Evolutionary conservation across 64 coral and sea anemone species (phyloP).

Genomic region (Stylophora pistillata): DNA sequence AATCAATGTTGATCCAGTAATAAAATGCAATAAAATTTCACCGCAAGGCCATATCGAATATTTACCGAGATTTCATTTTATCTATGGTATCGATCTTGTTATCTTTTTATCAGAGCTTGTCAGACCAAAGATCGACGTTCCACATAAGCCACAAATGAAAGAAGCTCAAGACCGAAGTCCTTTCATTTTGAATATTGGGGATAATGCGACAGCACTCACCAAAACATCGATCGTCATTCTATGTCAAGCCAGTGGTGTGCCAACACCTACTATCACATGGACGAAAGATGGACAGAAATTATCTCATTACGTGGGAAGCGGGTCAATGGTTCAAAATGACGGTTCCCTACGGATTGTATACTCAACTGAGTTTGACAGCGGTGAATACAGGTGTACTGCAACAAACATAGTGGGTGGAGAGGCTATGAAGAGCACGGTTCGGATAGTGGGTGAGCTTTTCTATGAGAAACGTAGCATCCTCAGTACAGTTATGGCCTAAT

Average conservation of each 20-base stretch:
- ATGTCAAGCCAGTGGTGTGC: slow-evolving; percentile 32
- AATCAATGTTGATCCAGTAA: background rate
- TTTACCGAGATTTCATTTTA: background rate
- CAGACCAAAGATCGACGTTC: slow-evolving; percentile 50
- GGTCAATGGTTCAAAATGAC: background rate
- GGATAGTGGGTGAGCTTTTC: slow-evolving; percentile 17
- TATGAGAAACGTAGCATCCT: background rate
- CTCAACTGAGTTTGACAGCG: slow-evolving; percentile 14
- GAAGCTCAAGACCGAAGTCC: slow-evolving; percentile 2
- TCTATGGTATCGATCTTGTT: background rate
- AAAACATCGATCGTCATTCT: slow-evolving; percentile 22
- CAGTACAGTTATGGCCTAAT: background rate
- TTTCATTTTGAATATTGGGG: slow-evolving; percentile 11
- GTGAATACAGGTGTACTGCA: slow-evolving; percentile 34
- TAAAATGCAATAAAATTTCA: no score
- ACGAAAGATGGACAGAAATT: slow-evolving; percentile 30
- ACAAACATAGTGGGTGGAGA: slow-evolving; percentile 18
- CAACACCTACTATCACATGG: slow-evolving; percentile 41
- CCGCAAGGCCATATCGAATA: background rate
- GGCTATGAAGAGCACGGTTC: background rate
- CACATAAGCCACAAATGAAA: slow-evolving; percentile 16
- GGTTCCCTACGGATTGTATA: slow-evolving; percentile 20
- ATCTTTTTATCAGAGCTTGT: background rate
- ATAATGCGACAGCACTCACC: slow-evolving; percentile 43
- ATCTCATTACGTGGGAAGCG: background rate